Percentiles rank a stretch among this genome's conserved stretches.
These are phyloP conservation scores for Phoebastria nigripes DNA, from an alignment of 2,797 vertebrate species.

Conservation along the genomic window DNA sequence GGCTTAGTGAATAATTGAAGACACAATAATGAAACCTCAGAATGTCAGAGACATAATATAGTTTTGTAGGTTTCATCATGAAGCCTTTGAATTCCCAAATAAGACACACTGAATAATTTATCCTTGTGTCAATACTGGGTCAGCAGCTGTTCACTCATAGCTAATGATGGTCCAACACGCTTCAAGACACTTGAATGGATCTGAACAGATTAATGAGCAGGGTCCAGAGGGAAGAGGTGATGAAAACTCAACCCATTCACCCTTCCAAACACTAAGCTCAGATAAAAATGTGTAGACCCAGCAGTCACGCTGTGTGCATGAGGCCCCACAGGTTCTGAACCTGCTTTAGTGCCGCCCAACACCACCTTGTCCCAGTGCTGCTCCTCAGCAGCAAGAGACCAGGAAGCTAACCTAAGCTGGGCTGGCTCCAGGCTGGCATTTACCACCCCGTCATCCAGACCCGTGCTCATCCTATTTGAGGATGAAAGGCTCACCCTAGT, in stretches of 20 bases:
- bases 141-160: slow-evolving; percentile 68
- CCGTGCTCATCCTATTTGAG: accelerated
- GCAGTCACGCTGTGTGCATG: neutral
- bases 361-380: accelerated
- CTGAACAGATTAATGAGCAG: neutral
- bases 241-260: neutral
- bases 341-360: neutral
- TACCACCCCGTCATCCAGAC: neutral
- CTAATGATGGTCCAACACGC: slow-evolving; percentile 23
- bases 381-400: neutral
- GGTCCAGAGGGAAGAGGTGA: neutral
- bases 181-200: neutral
- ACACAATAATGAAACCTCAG: slow-evolving; percentile 64
- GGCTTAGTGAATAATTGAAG: slow-evolving; percentile 73
- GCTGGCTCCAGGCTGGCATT: neutral
- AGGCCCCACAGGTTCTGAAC: neutral
- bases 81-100: slow-evolving; percentile 69
- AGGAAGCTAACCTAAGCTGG: accelerated
- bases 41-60: slow-evolving; percentile 64
- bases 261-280: neutral
- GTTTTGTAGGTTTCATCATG: slow-evolving; percentile 67
- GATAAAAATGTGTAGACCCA: neutral
- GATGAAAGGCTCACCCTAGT: neutral
- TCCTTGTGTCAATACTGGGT: slow-evolving; percentile 66
- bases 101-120: slow-evolving; percentile 76